A percentile compares a stretch with the other conserved stretches of the same genome.
Conservation (phyloP, 1,140 invertebrate genomes). For the Eufriesea mexicana region DNA sequence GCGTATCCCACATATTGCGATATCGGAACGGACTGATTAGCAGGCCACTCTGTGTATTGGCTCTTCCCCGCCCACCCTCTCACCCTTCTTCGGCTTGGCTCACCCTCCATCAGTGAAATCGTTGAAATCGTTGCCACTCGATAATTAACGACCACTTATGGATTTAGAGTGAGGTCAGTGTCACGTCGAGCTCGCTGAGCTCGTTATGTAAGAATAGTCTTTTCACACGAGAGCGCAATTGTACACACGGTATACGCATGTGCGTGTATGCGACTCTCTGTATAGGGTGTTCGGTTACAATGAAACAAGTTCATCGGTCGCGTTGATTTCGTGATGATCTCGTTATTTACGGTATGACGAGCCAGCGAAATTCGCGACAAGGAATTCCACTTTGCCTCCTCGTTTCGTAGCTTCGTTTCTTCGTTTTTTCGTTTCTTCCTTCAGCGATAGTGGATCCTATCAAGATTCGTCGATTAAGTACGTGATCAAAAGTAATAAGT, state of each 20-base stretch:
- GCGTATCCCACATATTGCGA: conserved; percentile 43
- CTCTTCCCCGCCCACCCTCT: not conserved
- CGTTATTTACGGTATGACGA: not conserved
- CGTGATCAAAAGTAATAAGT: not conserved
- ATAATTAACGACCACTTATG: conserved; percentile 46
- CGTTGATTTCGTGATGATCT: not conserved
- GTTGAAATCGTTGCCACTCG: conserved; percentile 37
- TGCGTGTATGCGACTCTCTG: no score
- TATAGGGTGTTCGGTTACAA: not conserved
- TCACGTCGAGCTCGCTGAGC: conserved; percentile 33
- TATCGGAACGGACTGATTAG: conserved; percentile 44
- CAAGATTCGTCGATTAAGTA: not conserved
- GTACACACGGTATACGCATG: not conserved
- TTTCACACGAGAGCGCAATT: not conserved
- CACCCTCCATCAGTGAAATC: conserved; percentile 15
- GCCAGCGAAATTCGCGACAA: not conserved
- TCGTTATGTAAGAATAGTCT: conserved; percentile 24
- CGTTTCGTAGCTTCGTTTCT: not conserved
- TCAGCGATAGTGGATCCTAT: not conserved
- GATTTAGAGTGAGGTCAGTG: conserved; percentile 55
- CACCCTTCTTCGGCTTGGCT: not conserved
- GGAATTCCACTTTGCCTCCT: not conserved
- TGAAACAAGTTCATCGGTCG: conserved; percentile 4
- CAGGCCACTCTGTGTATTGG: conserved; percentile 6
- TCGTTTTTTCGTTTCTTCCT: no score